Evolutionary conservation across 2,113 vertebrate species (phyloP), one percentile per base, ranked within the genome.

Genomic region (Rhinolophus sinicus): DNA sequence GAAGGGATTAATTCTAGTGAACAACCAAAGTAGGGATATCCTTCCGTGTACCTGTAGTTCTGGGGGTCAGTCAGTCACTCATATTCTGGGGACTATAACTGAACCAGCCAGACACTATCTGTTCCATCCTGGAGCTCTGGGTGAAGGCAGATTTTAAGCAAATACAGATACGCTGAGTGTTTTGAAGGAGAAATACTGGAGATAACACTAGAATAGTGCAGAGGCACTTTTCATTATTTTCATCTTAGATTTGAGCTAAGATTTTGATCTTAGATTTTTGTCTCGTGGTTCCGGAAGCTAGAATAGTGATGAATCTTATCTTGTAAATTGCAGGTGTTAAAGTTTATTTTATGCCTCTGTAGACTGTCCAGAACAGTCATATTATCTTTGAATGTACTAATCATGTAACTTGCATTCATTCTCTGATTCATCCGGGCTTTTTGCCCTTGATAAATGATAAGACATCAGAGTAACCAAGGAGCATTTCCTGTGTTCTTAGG

Each of bases 251-350:
- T 78, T 86, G 33, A 64, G 26, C 33, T 64, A 50, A 65, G 24
- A 40, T 77, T 90, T 73, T 47, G 30, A 30, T 50, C 58, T 93
- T 86, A 56, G 10, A 44, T 56, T 86, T 86, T 92, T 87, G 52
- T 83, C 91, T 93, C 8, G 33, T 35, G 47, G n/a, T 38, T 40
- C 16, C 4, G 22, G 65, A 56, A 88, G 18, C 64, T 93, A 16
- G 10, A 67, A n/a, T 87, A 70, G 26, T 87, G n/a, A 47, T 56
- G 35, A 65, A 87, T 95, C 30, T 90, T 92, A 77, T 10, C 78
- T 85, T 93, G 30, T 89, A 85, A 58, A 76, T 78, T 86, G 14
- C 38, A 86, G 77, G 14, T 81, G 14, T 95, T 90, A 77, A 86
- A 84, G 10, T 88, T 97, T 62, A 35, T 90, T 84, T 78, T 56